Evolutionary conservation across 2,113 vertebrate species (phyloP), one percentile per base, ranked within the genome.

Genomic region (Eira barbara): DNA sequence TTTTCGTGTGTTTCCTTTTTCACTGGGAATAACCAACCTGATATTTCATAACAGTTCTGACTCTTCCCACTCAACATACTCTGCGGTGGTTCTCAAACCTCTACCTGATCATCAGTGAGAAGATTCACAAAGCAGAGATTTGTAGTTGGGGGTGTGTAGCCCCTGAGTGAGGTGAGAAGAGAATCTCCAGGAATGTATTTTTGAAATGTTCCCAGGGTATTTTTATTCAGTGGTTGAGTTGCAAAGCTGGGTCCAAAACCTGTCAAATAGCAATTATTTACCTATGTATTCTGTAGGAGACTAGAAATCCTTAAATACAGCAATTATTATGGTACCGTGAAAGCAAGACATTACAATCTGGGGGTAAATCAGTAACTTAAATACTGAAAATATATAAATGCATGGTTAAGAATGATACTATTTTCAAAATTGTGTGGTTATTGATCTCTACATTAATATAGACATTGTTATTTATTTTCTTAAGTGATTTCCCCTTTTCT

Each of bases 381-480:
- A 18, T 89, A 91, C 93, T 25, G 84, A 83, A 96, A 82, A 10
- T 89, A 76, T 86, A 15, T 90, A 86, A 78, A 69, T 83, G 31
- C 47, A 83, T 39, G 17, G 10, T 47, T 17, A 65, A 14, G 47
- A 92, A 74, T 49, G 42, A n/a, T 57, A 71, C 7, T 57, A 65
- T 81, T 90, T 95, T 78, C 55, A 94, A 78, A 90, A 91, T 55
- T 49, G 5, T 45, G 39, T 78, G 23, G n/a, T 52, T 57, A 90
- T 45, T 79, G 29, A 96, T 91, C 34, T 73, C 59, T 78, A 45
- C 3, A 36, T 82, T 73, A 45, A 57, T 31, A 52, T 20, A 89
- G 17, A 92, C 3, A 34, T 69, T 69, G 2, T 59, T 57, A 83
- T n/a, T 78, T 71, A 55, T 55, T 91, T 78, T 83, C 45, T 65